A percentile compares a stretch with the other conserved stretches of the same genome.
Conservation (phyloP, 1,140 invertebrate species). For the Gryon sp. region DNA sequence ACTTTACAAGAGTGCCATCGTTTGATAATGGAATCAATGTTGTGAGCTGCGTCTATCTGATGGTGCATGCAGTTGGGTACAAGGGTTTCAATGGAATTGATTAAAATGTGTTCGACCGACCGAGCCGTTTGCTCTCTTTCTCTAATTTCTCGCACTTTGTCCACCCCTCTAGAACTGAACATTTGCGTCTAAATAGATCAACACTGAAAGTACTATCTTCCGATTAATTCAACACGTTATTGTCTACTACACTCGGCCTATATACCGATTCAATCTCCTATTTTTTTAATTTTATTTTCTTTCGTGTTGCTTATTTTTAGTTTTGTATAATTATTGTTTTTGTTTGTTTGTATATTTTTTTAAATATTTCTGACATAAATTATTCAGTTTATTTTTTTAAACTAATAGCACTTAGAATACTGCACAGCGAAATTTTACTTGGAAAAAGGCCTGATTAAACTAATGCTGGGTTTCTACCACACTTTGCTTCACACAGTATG, state of each 20-base stretch:
- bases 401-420: too few relatives aligned
- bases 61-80: constrained; percentile 64
- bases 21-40: constrained; percentile 59
- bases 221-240: constrained; percentile 79
- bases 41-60: constrained; percentile 47
- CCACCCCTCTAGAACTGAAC: constrained; percentile 68
- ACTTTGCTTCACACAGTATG: constrained; percentile 36
- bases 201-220: constrained; percentile 78
- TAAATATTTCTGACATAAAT: background rate
- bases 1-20: constrained; percentile 54
- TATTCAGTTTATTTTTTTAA: too few relatives aligned
- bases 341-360: background rate
- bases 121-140: constrained; percentile 65
- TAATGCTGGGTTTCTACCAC: constrained; percentile 32
- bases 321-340: too few relatives aligned
- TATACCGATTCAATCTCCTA: too few relatives aligned
- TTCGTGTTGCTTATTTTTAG: too few relatives aligned
- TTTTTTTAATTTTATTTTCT: too few relatives aligned
- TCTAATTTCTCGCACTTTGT: constrained; percentile 59
- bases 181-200: constrained; percentile 75
- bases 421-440: too few relatives aligned
- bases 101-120: constrained; percentile 80
- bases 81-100: constrained; percentile 79
- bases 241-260: constrained; percentile 61
- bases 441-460: constrained; percentile 39